Conservation (phyloP, 2,797 vertebrate species). For the Lemur catta region DNA sequence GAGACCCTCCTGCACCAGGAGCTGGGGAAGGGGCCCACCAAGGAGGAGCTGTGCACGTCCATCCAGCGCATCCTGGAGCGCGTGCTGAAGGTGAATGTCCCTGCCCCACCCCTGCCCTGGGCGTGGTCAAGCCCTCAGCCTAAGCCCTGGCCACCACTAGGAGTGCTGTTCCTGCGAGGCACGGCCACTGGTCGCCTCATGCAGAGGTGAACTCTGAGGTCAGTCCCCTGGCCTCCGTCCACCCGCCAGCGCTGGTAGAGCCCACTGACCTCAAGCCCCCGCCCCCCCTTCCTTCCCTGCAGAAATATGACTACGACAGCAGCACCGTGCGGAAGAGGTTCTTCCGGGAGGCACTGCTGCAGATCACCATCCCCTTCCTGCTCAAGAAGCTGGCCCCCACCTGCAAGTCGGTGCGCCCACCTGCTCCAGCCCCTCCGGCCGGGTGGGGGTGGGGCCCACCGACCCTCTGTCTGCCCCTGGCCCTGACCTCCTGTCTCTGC, state of each 20-base stretch:
- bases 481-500: not conserved
- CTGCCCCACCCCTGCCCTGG: accelerated
- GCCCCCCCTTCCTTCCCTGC: not conserved
- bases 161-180: accelerated
- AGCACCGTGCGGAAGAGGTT: slow-evolving; percentile 97
- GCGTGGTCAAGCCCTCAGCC: not conserved
- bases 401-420: slow-evolving; percentile 87
- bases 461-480: too few relatives aligned
- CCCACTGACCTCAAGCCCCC: not conserved
- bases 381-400: slow-evolving; percentile 92
- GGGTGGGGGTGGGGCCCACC: not conserved
- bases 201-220: not conserved
- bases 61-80: slow-evolving; percentile 95
- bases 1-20: slow-evolving; percentile 96
- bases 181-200: not conserved
- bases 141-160: not conserved
- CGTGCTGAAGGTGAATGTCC: slow-evolving; percentile 92
- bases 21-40: slow-evolving; percentile 86
- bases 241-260: not conserved
- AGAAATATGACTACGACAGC: slow-evolving; percentile 99
- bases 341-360: slow-evolving; percentile 96
- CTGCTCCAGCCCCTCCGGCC: accelerated
- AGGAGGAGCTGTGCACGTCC: slow-evolving; percentile 90
- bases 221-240: not conserved
- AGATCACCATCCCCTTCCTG: slow-evolving; percentile 97